Evolutionary conservation across 2,888 invertebrate species (phyloP), one percentile per base, ranked within the genome.

Genomic region (Subacronicta megacephala): DNA sequence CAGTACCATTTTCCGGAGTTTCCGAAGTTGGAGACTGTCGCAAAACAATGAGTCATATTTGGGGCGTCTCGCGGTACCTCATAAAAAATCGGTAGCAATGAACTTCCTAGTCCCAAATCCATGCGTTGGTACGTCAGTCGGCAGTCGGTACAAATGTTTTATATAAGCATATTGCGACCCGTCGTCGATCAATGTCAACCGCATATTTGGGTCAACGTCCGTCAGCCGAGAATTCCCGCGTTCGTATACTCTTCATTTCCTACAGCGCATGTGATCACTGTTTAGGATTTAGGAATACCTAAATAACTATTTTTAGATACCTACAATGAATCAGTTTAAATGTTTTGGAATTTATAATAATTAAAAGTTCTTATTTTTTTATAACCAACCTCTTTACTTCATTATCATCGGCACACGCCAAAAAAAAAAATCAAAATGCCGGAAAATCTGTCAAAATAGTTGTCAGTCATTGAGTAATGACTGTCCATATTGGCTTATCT

Each of bases 111-210:
- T 81, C 81, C 85, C 80, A 84, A 90, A 88, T 85, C 81, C 84
- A 82, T 82, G 84, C 80, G 82, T 82, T 75, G 68, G 72, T 69
- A 58, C 59, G 62, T 57, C 65, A 53, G 60, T 61, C 62, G 62
- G 56, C 61, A 72, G 67, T 69, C 61, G 68, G 78, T 77, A 84
- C 84, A 81, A 83, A 86, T 89, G 88, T 85, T 88, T 86, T 87
- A 85, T 90, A 85, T 81, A 83, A 82, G 85, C 87, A 88, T 89
- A 89, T 88, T 84, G 88, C 85, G 88, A 83, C 82, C 85, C 85
- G 85, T 90, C 92, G 90, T 92, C 92, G 93, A 93, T 93, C 93
- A 93, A 93, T 93, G 93, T 93, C 93, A 93, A 88, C 90, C 89
- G 88, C 90, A 92, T 92, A 93, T 93, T 90, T 93, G 82, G 93